A percentile compares a stretch with the other conserved stretches of the same genome.
These are phyloP conservation scores for Drosophila falleni DNA, from an alignment of 2,888 invertebrate species.

Conservation along the genomic window DNA sequence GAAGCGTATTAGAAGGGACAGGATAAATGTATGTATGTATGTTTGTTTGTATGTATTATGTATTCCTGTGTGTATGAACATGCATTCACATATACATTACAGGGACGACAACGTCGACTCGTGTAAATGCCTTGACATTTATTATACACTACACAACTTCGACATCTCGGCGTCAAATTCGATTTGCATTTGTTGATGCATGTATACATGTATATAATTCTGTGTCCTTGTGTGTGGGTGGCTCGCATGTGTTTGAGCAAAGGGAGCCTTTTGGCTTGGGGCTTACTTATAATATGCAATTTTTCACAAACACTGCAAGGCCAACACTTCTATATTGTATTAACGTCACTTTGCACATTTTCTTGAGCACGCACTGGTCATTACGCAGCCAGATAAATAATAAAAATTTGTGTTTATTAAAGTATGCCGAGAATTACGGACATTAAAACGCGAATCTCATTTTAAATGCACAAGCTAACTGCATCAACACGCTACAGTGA, in stretches of 20 bases:
- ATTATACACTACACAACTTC: slow-evolving; percentile 66
- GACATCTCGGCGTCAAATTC: slow-evolving; percentile 71
- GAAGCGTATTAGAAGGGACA: slow-evolving; percentile 77
- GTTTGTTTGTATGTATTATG: slow-evolving; percentile 30
- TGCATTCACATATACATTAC: slow-evolving; percentile 18
- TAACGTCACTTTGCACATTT: slow-evolving; percentile 34
- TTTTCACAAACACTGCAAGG: slow-evolving; percentile 50
- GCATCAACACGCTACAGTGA: slow-evolving; percentile 29
- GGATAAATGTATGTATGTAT: slow-evolving; percentile 37
- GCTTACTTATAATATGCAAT: slow-evolving; percentile 41
- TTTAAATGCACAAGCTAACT: slow-evolving; percentile 25
- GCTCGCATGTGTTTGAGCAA: slow-evolving; percentile 8
- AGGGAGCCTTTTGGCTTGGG: slow-evolving; percentile 8
- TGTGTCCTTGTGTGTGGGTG: slow-evolving; percentile 20
- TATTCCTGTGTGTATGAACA: slow-evolving; percentile 17
- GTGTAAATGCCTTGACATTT: slow-evolving; percentile 83
- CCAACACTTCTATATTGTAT: slow-evolving; percentile 29
- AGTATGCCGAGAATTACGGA: slow-evolving; percentile 4
- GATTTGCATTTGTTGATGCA: slow-evolving; percentile 68
- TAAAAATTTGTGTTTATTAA: slow-evolving; percentile 32
- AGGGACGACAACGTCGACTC: slow-evolving; percentile 62
- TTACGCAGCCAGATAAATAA: slow-evolving; percentile 30
- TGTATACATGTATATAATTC: not conserved
- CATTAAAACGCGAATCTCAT: slow-evolving; percentile 18
- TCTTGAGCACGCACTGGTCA: slow-evolving; percentile 59